A percentile compares a stretch with the other conserved stretches of the same genome.
Evolutionary conservation across 2,888 invertebrate genomes (phyloP).

Genomic region (Napeogenes sylphis): DNA sequence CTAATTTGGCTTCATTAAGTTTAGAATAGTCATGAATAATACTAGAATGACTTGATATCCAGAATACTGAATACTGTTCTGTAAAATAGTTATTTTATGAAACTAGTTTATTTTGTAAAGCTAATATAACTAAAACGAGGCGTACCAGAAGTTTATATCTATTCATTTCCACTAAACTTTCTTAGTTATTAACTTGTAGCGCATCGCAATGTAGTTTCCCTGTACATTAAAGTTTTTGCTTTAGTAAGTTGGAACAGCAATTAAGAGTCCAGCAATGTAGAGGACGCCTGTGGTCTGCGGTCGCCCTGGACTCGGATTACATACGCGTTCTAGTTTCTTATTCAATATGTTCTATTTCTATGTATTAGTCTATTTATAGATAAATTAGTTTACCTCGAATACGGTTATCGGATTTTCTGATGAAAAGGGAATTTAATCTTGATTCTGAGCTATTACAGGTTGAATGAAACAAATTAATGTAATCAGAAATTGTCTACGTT

Average conservation of each 20-base stretch:
- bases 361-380: constrained; percentile 2
- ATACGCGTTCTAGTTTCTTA: constrained; percentile 41
- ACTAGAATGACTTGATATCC: too few species aligned
- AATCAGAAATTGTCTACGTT: too few species aligned
- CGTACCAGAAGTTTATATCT: too few species aligned
- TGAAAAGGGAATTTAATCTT: too few species aligned
- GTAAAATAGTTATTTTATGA: too few species aligned
- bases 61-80: too few species aligned
- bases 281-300: constrained; percentile 52
- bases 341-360: constrained; percentile 25
- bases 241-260: constrained; percentile 37
- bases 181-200: neutral
- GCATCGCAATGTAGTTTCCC: constrained; percentile 1
- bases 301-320: constrained; percentile 46
- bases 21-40: too few species aligned
- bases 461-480: too few species aligned
- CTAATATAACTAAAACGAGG: too few species aligned
- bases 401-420: neutral
- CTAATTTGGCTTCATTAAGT: too few species aligned
- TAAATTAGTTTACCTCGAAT: neutral
- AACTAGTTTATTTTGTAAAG: too few species aligned
- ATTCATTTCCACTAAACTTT: neutral
- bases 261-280: constrained; percentile 36
- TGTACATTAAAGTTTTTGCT: constrained; percentile 17
- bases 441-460: too few species aligned